Conservation (phyloP, 2,113 vertebrate species). For the Sclerurus mexicanus region DNA sequence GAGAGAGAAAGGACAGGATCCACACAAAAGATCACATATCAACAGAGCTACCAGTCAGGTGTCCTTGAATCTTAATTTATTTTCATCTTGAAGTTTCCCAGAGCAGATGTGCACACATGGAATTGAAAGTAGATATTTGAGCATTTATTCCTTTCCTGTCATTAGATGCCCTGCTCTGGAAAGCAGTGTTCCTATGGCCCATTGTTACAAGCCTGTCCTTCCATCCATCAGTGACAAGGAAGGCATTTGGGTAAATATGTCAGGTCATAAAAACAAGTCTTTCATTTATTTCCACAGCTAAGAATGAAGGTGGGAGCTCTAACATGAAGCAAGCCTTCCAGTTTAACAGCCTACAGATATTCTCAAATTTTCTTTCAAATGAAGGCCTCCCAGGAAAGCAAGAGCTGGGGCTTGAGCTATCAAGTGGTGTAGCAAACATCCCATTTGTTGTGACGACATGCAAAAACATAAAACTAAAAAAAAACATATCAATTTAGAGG, state of each 20-base stretch:
- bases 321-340: not conserved
- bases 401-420: not conserved
- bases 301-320: not conserved
- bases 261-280: not conserved
- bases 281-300: not conserved
- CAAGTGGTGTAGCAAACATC: not conserved
- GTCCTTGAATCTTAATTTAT: not conserved
- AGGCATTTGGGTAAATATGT: rapidly evolving
- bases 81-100: not conserved
- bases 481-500: not conserved
- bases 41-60: not conserved
- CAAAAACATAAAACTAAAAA: not conserved
- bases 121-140: not conserved
- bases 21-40: not conserved
- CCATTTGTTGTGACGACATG: not conserved
- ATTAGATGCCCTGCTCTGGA: not conserved
- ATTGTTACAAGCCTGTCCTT: not conserved
- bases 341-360: not conserved
- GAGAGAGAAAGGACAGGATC: not conserved
- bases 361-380: not conserved
- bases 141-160: not conserved
- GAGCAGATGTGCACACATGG: not conserved
- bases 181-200: not conserved
- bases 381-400: not conserved
- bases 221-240: not conserved